A percentile compares a stretch with the other conserved stretches of the same genome.
These are phyloP conservation scores for Venustaconcha ellipsiformis DNA, from an alignment of 1,140 invertebrate species.

Conservation along the genomic window DNA sequence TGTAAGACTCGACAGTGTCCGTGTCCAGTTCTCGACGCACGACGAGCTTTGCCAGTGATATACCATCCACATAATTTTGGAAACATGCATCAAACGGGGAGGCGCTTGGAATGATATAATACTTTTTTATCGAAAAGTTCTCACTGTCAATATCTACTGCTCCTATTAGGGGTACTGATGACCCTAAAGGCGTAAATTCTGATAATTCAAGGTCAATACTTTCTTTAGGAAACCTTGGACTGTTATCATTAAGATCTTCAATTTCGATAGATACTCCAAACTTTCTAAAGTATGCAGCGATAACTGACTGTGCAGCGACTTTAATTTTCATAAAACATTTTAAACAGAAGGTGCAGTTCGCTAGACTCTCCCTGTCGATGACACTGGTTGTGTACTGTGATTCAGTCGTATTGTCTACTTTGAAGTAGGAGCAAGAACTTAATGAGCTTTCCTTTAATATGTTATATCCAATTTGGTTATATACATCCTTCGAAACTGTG, in stretches of 20 bases:
- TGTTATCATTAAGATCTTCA: constrained; percentile 91
- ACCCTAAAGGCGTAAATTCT: constrained; percentile 36
- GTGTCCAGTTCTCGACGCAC: constrained; percentile 76
- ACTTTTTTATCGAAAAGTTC: constrained; percentile 45
- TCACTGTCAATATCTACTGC: constrained; percentile 52
- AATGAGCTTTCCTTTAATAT: constrained; percentile 28
- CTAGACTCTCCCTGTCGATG: constrained; percentile 38
- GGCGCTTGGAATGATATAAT: constrained; percentile 30
- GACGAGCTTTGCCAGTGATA: constrained; percentile 40
- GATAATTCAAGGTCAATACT: constrained; percentile 36
- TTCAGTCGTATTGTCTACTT: constrained; percentile 32
- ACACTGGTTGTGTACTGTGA: constrained; percentile 31
- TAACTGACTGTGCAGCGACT: constrained; percentile 43
- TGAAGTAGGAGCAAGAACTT: constrained; percentile 32
- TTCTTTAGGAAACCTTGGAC: constrained; percentile 79
- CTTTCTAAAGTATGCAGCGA: constrained; percentile 50
- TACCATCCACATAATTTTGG: constrained; percentile 43
- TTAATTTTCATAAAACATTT: constrained; percentile 46
- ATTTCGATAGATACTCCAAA: constrained; percentile 79
- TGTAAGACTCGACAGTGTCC: constrained; percentile 90
- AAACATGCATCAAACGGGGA: constrained; percentile 42
- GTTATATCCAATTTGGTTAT: constrained; percentile 33
- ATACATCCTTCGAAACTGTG: constrained; percentile 19
- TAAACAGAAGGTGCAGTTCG: constrained; percentile 36
- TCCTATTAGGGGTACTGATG: constrained; percentile 35